Percentiles rank a stretch among this genome's conserved stretches.
phyloP scores from a whole-genome alignment of 2,888 invertebrate species.

The Osedax frankpressi region DNA sequence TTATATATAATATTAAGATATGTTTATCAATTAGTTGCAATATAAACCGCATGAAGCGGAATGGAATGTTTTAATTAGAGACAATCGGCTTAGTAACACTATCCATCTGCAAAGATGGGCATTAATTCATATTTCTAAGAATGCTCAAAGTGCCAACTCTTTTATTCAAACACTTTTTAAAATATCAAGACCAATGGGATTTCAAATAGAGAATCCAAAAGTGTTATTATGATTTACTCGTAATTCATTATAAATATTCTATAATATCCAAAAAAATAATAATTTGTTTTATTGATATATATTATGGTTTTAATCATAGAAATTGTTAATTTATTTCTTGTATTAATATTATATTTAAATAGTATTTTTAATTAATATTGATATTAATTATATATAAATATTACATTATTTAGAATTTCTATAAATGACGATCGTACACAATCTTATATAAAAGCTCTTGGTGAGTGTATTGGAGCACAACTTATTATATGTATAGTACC shows the following conservation, averaged over 20 bases:
- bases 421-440: too few species aligned
- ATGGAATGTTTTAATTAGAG: constrained; percentile 62
- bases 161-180: constrained; percentile 35
- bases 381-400: too few species aligned
- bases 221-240: constrained; percentile 29
- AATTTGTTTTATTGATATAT: too few species aligned
- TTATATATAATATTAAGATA: neutral
- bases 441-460: too few species aligned
- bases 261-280: too few species aligned
- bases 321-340: too few species aligned
- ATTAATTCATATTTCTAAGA: constrained; percentile 33
- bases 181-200: constrained; percentile 45
- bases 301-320: too few species aligned
- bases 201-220: constrained; percentile 33
- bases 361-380: too few species aligned
- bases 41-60: constrained; percentile 55
- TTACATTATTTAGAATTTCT: too few species aligned
- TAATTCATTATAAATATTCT: neutral
- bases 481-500: constrained; percentile 53
- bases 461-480: too few species aligned
- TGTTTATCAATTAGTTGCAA: neutral
- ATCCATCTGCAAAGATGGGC: constrained; percentile 41
- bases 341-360: too few species aligned
- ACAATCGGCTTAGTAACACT: constrained; percentile 31
- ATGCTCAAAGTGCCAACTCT: constrained; percentile 32